phyloP scores from a whole-genome alignment of 2,888 invertebrate species.

The Patella pellucida region DNA sequence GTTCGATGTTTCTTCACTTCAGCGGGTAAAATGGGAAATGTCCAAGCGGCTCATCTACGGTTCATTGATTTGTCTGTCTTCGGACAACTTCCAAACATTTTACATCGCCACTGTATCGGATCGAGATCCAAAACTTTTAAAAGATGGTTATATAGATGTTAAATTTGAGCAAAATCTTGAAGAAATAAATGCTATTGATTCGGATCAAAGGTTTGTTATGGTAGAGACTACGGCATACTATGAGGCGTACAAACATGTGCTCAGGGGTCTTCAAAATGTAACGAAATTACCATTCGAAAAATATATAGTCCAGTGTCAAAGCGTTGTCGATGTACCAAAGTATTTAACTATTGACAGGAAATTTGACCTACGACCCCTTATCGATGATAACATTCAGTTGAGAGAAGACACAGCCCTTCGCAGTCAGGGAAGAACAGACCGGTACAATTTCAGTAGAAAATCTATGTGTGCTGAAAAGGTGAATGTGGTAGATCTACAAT shows the following conservation, averaged over 20 bases:
- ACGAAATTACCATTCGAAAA: constrained; percentile 60
- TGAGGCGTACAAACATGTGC: constrained; percentile 84
- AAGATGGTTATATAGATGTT: constrained; percentile 52
- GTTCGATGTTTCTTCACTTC: constrained; percentile 33
- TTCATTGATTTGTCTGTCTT: constrained; percentile 81
- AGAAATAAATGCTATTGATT: constrained; percentile 17
- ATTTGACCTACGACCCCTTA: constrained; percentile 45
- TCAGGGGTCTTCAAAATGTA: constrained; percentile 79
- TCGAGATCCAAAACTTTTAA: constrained; percentile 46
- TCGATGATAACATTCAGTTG: constrained; percentile 39
- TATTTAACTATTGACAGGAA: constrained; percentile 38
- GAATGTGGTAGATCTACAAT: constrained; percentile 12
- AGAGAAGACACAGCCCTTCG: constrained; percentile 26
- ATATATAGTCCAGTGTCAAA: constrained; percentile 48
- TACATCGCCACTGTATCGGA: constrained; percentile 77
- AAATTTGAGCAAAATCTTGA: constrained; percentile 40
- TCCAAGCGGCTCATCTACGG: constrained; percentile 80
- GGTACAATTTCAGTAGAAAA: constrained; percentile 25
- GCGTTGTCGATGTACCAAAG: constrained; percentile 41
- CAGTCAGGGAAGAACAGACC: neutral
- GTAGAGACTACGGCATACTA: constrained; percentile 85
- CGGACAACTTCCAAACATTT: constrained; percentile 79
- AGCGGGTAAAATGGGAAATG: constrained; percentile 69
- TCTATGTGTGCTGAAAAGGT: constrained; percentile 19
- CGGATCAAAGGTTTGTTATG: constrained; percentile 73